A percentile compares a stretch with the other conserved stretches of the same genome.
Conservation (phyloP, 2,888 invertebrate species). For the Tridacna crocea region DNA sequence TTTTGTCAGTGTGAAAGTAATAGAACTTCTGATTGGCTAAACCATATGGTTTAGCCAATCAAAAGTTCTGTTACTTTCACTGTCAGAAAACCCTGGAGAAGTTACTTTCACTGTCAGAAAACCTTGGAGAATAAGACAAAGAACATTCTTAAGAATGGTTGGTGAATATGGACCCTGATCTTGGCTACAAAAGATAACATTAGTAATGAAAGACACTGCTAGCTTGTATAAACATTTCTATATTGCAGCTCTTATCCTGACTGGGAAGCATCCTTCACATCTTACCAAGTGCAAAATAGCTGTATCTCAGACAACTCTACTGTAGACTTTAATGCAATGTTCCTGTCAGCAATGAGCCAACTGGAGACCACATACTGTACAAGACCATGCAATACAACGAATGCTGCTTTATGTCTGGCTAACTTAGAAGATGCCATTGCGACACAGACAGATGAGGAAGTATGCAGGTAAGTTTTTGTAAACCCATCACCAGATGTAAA, state of each 20-base stretch:
- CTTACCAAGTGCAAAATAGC: background rate
- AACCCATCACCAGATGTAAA: too few species aligned
- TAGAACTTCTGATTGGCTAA: too few species aligned
- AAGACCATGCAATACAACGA: conserved; percentile 38
- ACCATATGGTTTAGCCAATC: too few species aligned
- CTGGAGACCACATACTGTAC: conserved; percentile 41
- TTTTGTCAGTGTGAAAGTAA: too few species aligned
- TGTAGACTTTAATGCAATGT: conserved; percentile 26
- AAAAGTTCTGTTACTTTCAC: too few species aligned
- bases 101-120: too few species aligned
- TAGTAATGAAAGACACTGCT: too few species aligned
- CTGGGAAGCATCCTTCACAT: conserved; percentile 1
- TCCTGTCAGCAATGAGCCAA: conserved; percentile 19
- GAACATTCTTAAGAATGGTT: too few species aligned
- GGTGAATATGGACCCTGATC: too few species aligned
- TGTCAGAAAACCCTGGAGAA: too few species aligned
- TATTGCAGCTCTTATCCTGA: conserved; percentile 11
- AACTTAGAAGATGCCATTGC: conserved; percentile 4
- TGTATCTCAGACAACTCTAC: conserved; percentile 23
- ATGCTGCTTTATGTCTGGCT: conserved; percentile 37
- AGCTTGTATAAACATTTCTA: background rate
- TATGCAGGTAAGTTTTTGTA: conserved; percentile 27
- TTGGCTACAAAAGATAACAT: too few species aligned
- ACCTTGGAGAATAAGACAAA: too few species aligned
- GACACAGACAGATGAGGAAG: conserved; percentile 12